Base-by-base conservation (phyloP, 2,797 vertebrate species). In the Melanotaenia parkinsoni region DNA sequence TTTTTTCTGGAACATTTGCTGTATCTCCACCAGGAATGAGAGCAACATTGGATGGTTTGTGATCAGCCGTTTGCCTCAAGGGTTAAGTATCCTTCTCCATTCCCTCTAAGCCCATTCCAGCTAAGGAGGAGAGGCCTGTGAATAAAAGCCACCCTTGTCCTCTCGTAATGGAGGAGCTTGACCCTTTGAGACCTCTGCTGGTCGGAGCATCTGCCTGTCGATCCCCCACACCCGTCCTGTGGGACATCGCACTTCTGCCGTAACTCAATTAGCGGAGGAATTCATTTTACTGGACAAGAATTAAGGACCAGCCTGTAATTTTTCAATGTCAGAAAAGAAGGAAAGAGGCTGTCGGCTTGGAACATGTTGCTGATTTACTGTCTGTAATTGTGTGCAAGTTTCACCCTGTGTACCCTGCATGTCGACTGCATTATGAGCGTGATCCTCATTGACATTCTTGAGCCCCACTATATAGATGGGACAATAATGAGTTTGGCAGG, bases 131-230 rank as follows among this genome's bases (percentile, higher is more conserved):
- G 75, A 84, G 54, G 88, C 63, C 84, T 76, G 83, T 87, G 92
- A 92, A 90, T 90, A 93, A 93, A 93, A 86, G 80, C 86, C 90
- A 88, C 88, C 88, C 91, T 92, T 89, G 90, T 93, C 82, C 77
- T 88, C 88, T 90, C 81, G 87, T 93, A 91, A 94, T 91, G 90
- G 91, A 90, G 77, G 81, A 86, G 91, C 90, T 91, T 93, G 93
- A 95, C 92, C 91, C 79, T 76, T n/a, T 3, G 28, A 90, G 93
- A 93, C 92, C 94, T 91, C 88, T 82, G 81, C 86, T 56, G 90
- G 82, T 92, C 57, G 18, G 64, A 89, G 88, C 94, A 95, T 94
- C 93, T 95, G 95, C 88, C 88, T 66, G 86, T 89, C 81, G 81
- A 91, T 89, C 61, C 47, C 47, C 66, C 47, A 6, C 13, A 63